Evolutionary conservation across 2,888 invertebrate species (phyloP).

Genomic region (Geophilus truncorum): DNA sequence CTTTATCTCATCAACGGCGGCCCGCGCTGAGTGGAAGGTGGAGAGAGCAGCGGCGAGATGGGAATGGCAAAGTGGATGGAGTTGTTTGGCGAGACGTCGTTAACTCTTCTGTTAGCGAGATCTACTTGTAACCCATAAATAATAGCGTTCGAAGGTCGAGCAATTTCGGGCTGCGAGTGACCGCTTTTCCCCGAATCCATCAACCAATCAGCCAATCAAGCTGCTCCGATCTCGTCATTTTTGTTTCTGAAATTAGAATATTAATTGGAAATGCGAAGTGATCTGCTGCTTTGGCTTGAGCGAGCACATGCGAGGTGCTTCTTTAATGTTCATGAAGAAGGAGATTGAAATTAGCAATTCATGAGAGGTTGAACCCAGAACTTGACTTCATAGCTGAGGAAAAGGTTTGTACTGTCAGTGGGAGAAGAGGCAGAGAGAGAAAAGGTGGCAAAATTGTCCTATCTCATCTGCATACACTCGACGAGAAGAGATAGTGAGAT

Average conservation of each 20-base stretch:
- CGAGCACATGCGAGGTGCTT: neutral
- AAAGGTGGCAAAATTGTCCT: conserved; percentile 22
- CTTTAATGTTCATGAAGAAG: conserved; percentile 6
- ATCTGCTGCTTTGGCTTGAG: neutral
- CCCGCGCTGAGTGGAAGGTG: neutral
- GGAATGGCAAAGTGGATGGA: conserved; percentile 13
- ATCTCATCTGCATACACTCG: conserved; percentile 27
- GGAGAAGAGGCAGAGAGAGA: neutral
- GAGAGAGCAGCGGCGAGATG: neutral
- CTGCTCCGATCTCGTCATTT: too few relatives aligned
- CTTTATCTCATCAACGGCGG: conserved; percentile 21
- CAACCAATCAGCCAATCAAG: neutral
- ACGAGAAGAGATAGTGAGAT: too few relatives aligned
- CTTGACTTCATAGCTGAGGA: neutral
- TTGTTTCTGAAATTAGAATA: neutral
- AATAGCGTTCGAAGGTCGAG: conserved; percentile 1
- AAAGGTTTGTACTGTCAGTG: conserved; percentile 1
- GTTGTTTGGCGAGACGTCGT: conserved; percentile 22
- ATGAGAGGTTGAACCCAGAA: conserved; percentile 23
- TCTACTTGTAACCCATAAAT: conserved; percentile 11
- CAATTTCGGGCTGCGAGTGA: neutral
- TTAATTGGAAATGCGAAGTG: neutral
- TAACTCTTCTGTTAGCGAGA: conserved; percentile 12
- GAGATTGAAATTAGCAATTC: conserved; percentile 25
- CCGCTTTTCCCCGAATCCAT: neutral